Evolutionary conservation across 1,140 invertebrate genomes (phyloP).

Genomic region (Littorina saxatilis): DNA sequence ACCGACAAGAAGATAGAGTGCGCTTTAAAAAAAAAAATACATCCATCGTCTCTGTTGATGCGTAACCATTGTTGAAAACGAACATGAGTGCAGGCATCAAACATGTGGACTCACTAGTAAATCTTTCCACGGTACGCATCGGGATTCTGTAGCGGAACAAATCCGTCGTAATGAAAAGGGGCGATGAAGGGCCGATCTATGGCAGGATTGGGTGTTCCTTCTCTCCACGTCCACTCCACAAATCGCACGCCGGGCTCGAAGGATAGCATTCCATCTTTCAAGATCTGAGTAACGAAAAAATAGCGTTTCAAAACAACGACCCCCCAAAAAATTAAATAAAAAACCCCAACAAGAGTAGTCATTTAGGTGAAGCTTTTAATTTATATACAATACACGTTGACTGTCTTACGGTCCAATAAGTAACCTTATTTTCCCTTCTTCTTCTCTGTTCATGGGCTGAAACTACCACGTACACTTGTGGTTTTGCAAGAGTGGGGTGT

Average conservation of each 20-base stretch:
- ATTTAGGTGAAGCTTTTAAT: not conserved
- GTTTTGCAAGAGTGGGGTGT: too few species aligned
- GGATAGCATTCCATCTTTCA: constrained; percentile 26
- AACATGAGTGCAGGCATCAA: not conserved
- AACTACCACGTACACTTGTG: too few species aligned
- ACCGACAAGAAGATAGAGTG: too few species aligned
- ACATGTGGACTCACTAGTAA: constrained; percentile 17
- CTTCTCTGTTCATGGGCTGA: too few species aligned
- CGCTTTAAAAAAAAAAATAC: too few species aligned
- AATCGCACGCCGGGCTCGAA: not conserved
- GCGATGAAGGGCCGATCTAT: constrained; percentile 49
- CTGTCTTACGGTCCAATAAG: too few species aligned
- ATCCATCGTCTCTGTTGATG: too few species aligned
- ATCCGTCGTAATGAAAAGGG: constrained; percentile 49
- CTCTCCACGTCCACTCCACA: not conserved
- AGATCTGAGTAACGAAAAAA: constrained; percentile 1
- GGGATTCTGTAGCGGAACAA: not conserved
- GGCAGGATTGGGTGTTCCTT: constrained; percentile 37
- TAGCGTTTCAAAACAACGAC: not conserved
- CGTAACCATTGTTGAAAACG: not conserved
- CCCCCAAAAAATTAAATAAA: not conserved
- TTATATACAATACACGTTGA: too few species aligned
- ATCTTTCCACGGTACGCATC: constrained; percentile 36
- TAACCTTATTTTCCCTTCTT: too few species aligned
- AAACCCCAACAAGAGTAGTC: too few species aligned